phyloP scores from a whole-genome alignment of 2,113 vertebrate species.

The Origma solitaria region DNA sequence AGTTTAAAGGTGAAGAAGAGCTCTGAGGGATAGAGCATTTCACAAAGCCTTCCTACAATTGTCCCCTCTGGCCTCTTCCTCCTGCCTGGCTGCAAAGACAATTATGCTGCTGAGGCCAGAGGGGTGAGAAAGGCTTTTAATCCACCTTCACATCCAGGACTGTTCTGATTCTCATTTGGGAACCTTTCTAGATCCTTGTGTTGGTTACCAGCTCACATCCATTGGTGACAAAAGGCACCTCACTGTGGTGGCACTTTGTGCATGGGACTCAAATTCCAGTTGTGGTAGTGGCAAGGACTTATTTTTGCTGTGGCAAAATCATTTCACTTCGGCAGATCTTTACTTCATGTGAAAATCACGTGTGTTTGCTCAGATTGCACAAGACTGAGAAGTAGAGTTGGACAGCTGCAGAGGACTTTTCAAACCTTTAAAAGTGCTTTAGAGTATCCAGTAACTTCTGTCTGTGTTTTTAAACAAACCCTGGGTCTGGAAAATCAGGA shows the following conservation, averaged over 20 bases:
- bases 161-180: neutral
- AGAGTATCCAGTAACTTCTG: neutral
- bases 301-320: neutral
- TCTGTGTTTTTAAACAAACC: neutral
- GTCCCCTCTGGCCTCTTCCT: constrained; percentile 5
- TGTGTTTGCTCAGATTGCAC: neutral
- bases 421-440: neutral
- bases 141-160: neutral
- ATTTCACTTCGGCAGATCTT: neutral
- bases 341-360: neutral
- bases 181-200: neutral
- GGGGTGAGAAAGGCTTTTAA: neutral
- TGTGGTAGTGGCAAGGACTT: neutral
- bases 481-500: neutral
- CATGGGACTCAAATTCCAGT: neutral
- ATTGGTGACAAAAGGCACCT: neutral
- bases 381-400: neutral
- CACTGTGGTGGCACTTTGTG: neutral
- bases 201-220: neutral
- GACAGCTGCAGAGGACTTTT: neutral
- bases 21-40: neutral
- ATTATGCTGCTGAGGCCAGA: neutral
- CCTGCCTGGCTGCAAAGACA: neutral
- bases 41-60: neutral
- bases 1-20: neutral